Evolutionary conservation across 2,113 vertebrate species (phyloP).

Genomic region (Mustela nigripes): DNA sequence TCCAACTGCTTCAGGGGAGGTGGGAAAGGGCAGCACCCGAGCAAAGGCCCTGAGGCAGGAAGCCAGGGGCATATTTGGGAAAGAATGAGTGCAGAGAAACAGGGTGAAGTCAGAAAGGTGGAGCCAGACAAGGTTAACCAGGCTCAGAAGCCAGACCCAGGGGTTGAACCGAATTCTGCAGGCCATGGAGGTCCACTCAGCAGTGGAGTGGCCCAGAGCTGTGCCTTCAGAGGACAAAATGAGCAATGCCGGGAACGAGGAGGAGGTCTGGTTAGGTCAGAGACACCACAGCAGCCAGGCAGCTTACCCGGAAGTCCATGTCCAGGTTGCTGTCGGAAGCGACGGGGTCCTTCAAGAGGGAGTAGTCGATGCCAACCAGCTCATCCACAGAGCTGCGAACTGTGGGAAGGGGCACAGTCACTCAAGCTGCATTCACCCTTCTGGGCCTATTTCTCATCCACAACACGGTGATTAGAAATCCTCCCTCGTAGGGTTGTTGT

Average conservation of each 20-base stretch:
- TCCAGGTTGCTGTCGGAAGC: constrained; percentile 91
- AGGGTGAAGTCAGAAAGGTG: neutral
- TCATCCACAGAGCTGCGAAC: constrained; percentile 92
- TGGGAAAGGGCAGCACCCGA: neutral
- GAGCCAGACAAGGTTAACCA: neutral
- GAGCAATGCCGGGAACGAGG: neutral
- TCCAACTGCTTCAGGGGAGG: neutral
- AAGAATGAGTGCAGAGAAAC: neutral
- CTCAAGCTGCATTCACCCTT: neutral
- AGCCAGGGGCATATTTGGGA: neutral
- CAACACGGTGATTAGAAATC: neutral
- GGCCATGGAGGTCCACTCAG: neutral
- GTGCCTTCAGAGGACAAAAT: neutral
- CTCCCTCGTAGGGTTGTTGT: neutral
- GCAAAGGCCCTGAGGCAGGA: neutral
- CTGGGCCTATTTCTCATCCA: neutral
- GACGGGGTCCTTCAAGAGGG: constrained; percentile 92
- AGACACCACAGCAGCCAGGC: neutral
- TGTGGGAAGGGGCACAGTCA: constrained; percentile 19
- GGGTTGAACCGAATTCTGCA: neutral
- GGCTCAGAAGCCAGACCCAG: neutral
- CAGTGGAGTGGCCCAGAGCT: neutral
- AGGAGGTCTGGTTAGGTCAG: neutral
- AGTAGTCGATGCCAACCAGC: constrained; percentile 95
- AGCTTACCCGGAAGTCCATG: constrained; percentile 95